Conservation (phyloP, 1,140 invertebrate genomes). For the Heliconius congener region DNA sequence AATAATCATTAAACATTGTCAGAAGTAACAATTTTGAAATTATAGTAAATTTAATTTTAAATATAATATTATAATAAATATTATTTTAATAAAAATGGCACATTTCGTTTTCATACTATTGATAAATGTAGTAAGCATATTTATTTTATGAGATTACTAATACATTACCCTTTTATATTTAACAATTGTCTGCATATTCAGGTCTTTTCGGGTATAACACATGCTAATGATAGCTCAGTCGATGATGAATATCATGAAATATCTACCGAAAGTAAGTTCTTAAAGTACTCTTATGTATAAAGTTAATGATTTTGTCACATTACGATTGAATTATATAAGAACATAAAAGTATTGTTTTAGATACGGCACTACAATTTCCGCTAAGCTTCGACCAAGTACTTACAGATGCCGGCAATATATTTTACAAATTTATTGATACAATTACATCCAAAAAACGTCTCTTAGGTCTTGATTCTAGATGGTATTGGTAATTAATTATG, state of each 20-base stretch:
- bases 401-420: slow-evolving; percentile 47
- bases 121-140: neutral
- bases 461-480: slow-evolving; percentile 47
- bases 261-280: slow-evolving; percentile 4
- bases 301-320: neutral
- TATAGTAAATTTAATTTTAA: neutral
- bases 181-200: neutral
- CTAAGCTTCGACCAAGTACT: slow-evolving; percentile 41
- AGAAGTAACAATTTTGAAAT: neutral
- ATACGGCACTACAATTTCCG: slow-evolving; percentile 35
- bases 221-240: neutral
- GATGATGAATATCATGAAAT: slow-evolving; percentile 13
- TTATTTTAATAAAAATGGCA: neutral
- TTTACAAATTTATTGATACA: slow-evolving; percentile 49
- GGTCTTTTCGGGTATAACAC: neutral
- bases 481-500: slow-evolving; percentile 39
- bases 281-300: neutral
- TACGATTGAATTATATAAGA: neutral
- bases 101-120: neutral
- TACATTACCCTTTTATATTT: neutral
- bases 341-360: slow-evolving; percentile 7
- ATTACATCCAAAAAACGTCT: slow-evolving; percentile 52
- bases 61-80: neutral
- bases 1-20: neutral
- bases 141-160: neutral